Evolutionary conservation across 2,797 vertebrate species (phyloP).

Genomic region (Schizothorax lantsangensis): DNA sequence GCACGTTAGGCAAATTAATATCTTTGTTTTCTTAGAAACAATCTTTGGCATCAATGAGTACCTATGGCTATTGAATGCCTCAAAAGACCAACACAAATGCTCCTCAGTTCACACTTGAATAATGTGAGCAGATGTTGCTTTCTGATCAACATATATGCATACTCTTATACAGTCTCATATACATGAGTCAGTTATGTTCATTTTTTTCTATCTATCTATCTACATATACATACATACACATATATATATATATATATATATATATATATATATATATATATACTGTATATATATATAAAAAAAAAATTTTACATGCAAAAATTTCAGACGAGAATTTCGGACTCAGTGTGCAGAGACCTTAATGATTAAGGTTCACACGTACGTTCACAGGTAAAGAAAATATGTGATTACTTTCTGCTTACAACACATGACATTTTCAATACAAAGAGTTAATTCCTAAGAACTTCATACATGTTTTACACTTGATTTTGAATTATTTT

Average conservation of each 20-base stretch:
- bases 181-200: background rate
- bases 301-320: too few relatives aligned
- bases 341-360: background rate
- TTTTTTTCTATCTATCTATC: too few relatives aligned
- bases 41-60: constrained; percentile 35
- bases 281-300: too few relatives aligned
- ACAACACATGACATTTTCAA: background rate
- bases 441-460: background rate
- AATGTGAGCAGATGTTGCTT: constrained; percentile 50
- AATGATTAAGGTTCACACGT: background rate
- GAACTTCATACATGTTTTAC: background rate
- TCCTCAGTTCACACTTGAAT: constrained; percentile 33
- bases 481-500: background rate
- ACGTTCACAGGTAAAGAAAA: background rate
- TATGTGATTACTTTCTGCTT: background rate
- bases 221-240: too few relatives aligned
- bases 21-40: constrained; percentile 38
- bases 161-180: background rate
- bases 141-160: constrained; percentile 23
- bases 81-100: constrained; percentile 23
- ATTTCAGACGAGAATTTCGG: too few relatives aligned
- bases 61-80: constrained; percentile 47
- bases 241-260: too few relatives aligned
- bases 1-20: constrained; percentile 56
- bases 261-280: too few relatives aligned